Base-by-base conservation (phyloP, 1,140 invertebrate genomes). In the Charaxes varanes region DNA sequence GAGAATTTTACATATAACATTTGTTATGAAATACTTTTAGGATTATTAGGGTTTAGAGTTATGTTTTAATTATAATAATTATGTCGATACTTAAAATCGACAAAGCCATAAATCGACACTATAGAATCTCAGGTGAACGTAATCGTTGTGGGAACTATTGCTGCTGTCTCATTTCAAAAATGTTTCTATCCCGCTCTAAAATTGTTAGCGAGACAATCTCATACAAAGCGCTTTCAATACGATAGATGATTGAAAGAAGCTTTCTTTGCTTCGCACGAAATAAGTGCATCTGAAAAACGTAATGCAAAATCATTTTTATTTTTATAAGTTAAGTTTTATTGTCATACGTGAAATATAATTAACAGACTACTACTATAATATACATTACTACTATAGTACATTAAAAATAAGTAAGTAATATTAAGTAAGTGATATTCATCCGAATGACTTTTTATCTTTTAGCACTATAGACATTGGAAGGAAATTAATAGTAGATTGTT, bases 141-240 rank as follows among this genome's bases (percentile, higher is more conserved):
- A 81, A 81, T 81, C 73, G 57, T 77, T 74, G 73, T 81, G 77
- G 77, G 77, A 81, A 81, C 65, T 58, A 64, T 62, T 60, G 43
- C 42, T 38, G 55, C 66, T 58, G 40, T 72, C 71, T 73, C 66
- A 54, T 48, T 59, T 55, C 35, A 42, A 67, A 49, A 50, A 42
- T 72, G 41, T 52, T 28, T 41, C 64, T 48, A 12, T 81, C 68
- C 44, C 53, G 37, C 49, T 78, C 70, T 62, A 40, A 71, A 63
- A 64, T 66, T 67, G 61, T 63, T 62, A 45, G 32, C 54, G 58
- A 70, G 56, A 67, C 61, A 59, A 59, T 64, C 44, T 60, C 36
- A 51, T 41, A 56, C 41, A 48, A 44, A 49, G 38, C 41, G 14
- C 31, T 45, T 59, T 61, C 41, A 65, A 63, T 63, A 42, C 50